phyloP scores from a whole-genome alignment of 2,888 invertebrate species.

The Schizaphis graminum region DNA sequence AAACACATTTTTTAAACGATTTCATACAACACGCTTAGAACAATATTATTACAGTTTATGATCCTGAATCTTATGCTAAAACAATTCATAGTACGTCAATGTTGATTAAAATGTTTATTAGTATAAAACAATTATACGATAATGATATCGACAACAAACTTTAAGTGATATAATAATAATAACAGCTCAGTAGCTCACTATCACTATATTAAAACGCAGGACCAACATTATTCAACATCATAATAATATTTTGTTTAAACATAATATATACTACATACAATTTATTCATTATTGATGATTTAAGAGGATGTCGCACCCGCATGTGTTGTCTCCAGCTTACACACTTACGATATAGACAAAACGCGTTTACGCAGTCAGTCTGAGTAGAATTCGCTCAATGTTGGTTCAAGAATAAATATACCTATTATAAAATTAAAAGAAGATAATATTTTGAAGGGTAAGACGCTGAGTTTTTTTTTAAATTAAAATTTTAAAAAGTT shows the following conservation, averaged over 20 bases:
- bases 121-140: background rate
- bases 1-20: background rate
- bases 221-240: background rate
- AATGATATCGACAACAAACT: background rate
- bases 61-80: background rate
- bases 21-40: background rate
- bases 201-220: background rate
- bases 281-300: no score
- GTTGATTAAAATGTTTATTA: background rate
- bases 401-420: no score
- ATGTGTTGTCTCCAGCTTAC: no score
- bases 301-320: no score
- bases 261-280: background rate
- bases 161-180: background rate
- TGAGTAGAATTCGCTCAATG: no score
- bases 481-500: no score
- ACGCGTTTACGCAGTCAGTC: no score
- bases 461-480: no score
- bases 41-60: background rate
- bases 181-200: background rate
- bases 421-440: no score
- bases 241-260: background rate
- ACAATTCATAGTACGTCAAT: background rate
- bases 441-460: no score
- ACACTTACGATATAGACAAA: no score